Evolutionary conservation across 2,888 invertebrate genomes (phyloP).

Genomic region (Aquatica leii): DNA sequence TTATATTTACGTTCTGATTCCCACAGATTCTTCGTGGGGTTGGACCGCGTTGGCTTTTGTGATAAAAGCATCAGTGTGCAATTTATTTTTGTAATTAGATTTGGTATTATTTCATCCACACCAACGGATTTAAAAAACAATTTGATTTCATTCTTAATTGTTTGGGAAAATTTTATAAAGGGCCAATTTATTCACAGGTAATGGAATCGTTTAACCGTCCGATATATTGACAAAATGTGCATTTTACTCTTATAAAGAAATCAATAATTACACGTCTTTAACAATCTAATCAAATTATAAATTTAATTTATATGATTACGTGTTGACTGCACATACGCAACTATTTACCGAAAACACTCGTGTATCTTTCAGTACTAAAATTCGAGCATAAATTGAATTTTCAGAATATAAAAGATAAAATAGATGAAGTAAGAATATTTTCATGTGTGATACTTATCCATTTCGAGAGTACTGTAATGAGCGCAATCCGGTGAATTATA

Average conservation of each 20-base stretch:
- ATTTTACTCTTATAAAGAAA: no score
- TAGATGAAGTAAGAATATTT: no score
- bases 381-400: no score
- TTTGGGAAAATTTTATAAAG: constrained; percentile 7
- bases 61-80: constrained; percentile 49
- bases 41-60: constrained; percentile 30
- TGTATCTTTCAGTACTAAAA: no score
- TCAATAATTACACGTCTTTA: no score
- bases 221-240: no score
- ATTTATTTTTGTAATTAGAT: constrained; percentile 59
- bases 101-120: constrained; percentile 35
- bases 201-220: no score
- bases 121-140: constrained; percentile 11
- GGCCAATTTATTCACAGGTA: background rate
- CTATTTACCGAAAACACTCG: no score
- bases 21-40: constrained; percentile 50
- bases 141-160: constrained; percentile 11
- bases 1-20: constrained; percentile 55
- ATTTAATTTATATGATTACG: no score
- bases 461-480: constrained; percentile 36
- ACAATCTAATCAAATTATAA: no score
- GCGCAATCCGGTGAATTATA: constrained; percentile 45
- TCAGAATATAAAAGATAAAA: no score
- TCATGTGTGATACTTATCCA: constrained; percentile 6
- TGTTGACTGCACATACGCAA: no score